Evolutionary conservation across 2,113 vertebrate species (phyloP), one percentile per base, ranked within the genome.

Genomic region (Bubo bubo): DNA sequence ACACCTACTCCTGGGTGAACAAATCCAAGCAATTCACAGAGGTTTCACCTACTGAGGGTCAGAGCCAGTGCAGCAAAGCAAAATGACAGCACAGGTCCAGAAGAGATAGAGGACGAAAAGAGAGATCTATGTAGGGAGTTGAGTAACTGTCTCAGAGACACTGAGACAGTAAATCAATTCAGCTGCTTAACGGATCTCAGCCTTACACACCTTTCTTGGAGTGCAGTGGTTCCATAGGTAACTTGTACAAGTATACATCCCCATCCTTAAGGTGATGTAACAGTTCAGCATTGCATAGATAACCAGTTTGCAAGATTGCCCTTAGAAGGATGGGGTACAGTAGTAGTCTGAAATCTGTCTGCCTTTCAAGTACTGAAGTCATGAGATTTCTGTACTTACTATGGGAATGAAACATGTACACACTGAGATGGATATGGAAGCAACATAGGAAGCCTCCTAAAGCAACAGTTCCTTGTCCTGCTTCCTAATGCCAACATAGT

Each of bases 351-450:
- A 74, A 58, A 71, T 88, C 15, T 45, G 21, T n/a, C 63, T 83
- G 53, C 7, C 27, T 71, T 81, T 50, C 14, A 60, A 43, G 27
- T 50, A 35, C 9, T 52, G 73, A 80, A 66, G 56, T 45, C 19
- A 43, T 22, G 23, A 55, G 7, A 4, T 21, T 55, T 13, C 14
- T 11, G 2, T 39, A 19, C 17, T 72, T 49, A 28, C 7, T 27
- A 37, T 19, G 10, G 43, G 23, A 83, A 35, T 6, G 12, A 88
- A 75, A 47, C 12, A 43, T 6, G 4, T 24, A 60, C 0, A 0
- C 20, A 72, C 18, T 43, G 43, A 83, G 21, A 37, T 10, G 16
- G 18, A 34, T 47, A 32, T 27, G 9, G 49, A 77, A 76, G 50
- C 28, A 53, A 35, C 13, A 63, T 3, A 34, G 41, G 47, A 73